Evolutionary conservation across 2,113 vertebrate genomes (phyloP), one percentile per base, ranked within the genome.

Genomic region (Coptodon rendalli): DNA sequence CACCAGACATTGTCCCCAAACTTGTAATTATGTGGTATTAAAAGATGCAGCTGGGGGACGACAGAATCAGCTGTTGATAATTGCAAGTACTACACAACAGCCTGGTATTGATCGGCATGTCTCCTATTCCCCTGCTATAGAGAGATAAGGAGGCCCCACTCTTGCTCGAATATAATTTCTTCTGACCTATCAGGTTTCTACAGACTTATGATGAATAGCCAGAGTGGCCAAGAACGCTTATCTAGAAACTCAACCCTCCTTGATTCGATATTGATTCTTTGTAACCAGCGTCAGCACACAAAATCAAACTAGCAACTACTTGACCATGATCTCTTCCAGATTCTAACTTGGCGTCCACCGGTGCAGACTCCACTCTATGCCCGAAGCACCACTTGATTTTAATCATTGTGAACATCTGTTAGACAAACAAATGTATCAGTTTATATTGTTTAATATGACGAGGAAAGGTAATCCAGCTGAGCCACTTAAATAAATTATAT

Each of bases 131-230:
- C 97, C 98, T 99, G 98, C 97, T 96, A 96, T 95, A 95, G 95
- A 96, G 97, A 98, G 98, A 99, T 99, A 99, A 99, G 98, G 97
- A 97, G 96, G 95, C 95, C 96, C 97, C 79, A 29, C 89, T 92
- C 85, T 97, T 97, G 97, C 96, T 96, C 97, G 97, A 98, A 98
- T 98, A 98, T 98, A 97, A 98, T 99, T 98, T 98, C 98, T 97
- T 97, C 98, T 97, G 97, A 98, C 98, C 98, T 98, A 97, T 98
- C 97, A 97, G 97, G 97, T 98, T 97, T 96, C 97, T 97, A 97
- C 97, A 98, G 97, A 98, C 98, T 98, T 98, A 98, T 99, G 98
- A 99, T 99, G 98, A 99, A 99, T 98, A 97, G 97, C 98, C 87
- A 84, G 96, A 97, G 96, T 97, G 97, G 97, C 97, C 97, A 95